Conservation (phyloP, 2,797 vertebrate species). For the Podarcis lilfordi region DNA sequence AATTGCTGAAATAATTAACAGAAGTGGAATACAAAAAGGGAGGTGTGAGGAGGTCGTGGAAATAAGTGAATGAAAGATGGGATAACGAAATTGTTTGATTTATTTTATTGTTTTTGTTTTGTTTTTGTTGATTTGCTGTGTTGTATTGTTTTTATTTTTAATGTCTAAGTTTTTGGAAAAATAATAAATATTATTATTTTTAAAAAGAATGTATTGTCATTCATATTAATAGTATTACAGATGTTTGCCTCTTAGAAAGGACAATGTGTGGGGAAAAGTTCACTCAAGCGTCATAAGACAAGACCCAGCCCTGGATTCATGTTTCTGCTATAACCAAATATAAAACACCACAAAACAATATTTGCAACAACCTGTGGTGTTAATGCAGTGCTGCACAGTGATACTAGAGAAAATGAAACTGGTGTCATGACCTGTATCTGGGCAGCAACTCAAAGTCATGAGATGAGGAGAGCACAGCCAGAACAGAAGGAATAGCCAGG, state of each 20-base stretch:
- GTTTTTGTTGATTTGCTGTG: no score
- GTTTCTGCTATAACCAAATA: neutral
- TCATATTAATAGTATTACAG: neutral
- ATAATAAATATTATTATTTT: no score
- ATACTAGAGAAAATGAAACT: neutral
- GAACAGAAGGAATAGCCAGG: neutral
- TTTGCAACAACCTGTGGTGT: neutral
- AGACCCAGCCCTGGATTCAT: neutral
- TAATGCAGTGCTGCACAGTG: neutral
- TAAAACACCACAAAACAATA: neutral
- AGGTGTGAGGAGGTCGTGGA: no score
- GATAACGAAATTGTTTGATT: no score
- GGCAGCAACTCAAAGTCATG: neutral
- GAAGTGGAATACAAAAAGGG: no score
- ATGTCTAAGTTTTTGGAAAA: no score
- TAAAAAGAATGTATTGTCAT: neutral
- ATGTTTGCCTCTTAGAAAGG: neutral
- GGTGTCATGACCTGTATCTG: neutral
- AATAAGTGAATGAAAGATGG: no score
- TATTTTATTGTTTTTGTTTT: no score
- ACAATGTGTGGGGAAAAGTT: neutral
- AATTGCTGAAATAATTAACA: no score
- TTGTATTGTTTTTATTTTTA: no score
- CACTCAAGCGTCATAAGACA: neutral
- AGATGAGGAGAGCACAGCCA: neutral